Base-by-base conservation (phyloP, 2,797 vertebrate genomes). In the Tragelaphus oryx region DNA sequence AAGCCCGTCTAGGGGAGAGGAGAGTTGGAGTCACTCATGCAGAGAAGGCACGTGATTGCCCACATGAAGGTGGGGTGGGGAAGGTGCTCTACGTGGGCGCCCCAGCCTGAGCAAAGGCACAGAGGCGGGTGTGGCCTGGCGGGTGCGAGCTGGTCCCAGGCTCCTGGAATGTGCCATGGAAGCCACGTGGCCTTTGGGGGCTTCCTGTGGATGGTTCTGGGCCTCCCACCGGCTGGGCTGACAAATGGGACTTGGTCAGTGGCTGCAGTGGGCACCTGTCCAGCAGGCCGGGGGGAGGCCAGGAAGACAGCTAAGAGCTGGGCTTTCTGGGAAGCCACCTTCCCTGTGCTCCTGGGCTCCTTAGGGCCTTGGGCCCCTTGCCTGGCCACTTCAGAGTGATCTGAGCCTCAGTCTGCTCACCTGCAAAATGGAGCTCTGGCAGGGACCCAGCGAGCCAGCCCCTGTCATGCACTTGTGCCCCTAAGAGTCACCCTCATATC, bases 1-100 rank as follows among this genome's bases (percentile, higher is more conserved):
- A n/a, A 65, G 78, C 30, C 57, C 74, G 8, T 17, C 24, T 3
- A 17, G 46, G 44, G 71, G 10, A 50, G 16, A 28, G 46, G 26
- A 4, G 5, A 37, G 48, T 7, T 2, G 8, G 28, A 60, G 48
- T 22, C 7, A 52, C 9, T 7, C 6, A 6, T 26, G 28, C 54
- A 74, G 65, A 83, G 48, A 22, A 33, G 8, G 26, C 28, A 3
- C 0, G 1, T 4, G 16, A 9, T 24, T 5, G 16, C 2, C 8
- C 1, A 18, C 1, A 1, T 5, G 41, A 16, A 50, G 1, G 2
- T 50, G 41, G 78, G 12, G 33, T 22, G 17, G n/a, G 65, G 48
- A 55, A 22, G 50, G 83, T 2, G 3, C 37, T 24, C 24, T 14
- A 1, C 2, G 18, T 3, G 14, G 30, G 46, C 8, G 41, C 12